These are phyloP conservation scores for Scaptomyza polygonia DNA, from an alignment of 2,888 invertebrate species.

Conservation along the genomic window DNA sequence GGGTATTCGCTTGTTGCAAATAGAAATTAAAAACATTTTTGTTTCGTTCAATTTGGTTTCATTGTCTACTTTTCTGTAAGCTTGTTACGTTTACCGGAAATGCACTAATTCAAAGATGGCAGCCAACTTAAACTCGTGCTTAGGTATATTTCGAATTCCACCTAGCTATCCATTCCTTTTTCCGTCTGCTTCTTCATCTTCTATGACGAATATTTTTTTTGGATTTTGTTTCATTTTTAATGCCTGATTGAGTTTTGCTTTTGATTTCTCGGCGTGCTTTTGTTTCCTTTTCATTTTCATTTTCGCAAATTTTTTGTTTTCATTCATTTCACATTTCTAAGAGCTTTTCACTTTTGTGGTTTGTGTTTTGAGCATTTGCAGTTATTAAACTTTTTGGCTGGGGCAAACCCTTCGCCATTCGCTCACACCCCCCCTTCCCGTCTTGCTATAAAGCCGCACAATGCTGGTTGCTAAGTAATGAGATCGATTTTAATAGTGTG, in stretches of 20 bases:
- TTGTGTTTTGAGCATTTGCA: constrained; percentile 73
- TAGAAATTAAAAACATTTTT: constrained; percentile 68
- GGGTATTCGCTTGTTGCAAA: constrained; percentile 41
- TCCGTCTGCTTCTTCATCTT: background rate
- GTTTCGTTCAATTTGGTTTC: constrained; percentile 17
- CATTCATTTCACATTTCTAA: constrained; percentile 55
- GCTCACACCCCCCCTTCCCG: background rate
- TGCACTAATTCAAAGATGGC: constrained; percentile 71
- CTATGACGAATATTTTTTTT: constrained; percentile 13
- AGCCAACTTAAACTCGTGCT: no score
- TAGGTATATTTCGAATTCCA: no score
- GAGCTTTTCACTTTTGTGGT: constrained; percentile 66
- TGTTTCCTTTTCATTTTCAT: constrained; percentile 53
- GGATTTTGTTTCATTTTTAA: constrained; percentile 70
- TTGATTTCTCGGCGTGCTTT: constrained; percentile 73
- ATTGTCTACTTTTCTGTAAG: background rate
- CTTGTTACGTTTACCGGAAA: constrained; percentile 63
- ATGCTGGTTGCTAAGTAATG: constrained; percentile 70
- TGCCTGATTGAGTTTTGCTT: constrained; percentile 79
- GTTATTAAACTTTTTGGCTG: constrained; percentile 69
- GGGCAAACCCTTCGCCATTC: background rate
- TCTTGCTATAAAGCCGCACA: constrained; percentile 53
- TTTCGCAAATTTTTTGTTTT: constrained; percentile 23
- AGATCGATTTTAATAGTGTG: constrained; percentile 71
- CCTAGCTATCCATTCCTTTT: constrained; percentile 5